Conservation (phyloP, 2,797 vertebrate genomes). For the Schizopygopsis malacanthus region DNA sequence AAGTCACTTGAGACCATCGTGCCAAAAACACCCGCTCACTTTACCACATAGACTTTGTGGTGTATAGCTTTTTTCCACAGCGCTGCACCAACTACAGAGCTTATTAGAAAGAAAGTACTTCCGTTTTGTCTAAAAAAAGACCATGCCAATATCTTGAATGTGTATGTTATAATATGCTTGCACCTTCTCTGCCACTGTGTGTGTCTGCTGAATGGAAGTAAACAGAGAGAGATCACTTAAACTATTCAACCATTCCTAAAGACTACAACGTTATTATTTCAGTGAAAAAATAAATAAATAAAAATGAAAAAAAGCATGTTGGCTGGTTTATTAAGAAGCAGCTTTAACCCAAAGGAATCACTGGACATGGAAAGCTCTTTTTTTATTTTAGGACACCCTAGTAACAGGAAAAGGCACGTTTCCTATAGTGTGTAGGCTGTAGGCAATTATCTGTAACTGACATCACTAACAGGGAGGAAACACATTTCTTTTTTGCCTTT, state of each 20-base stretch:
- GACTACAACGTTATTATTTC: not conserved
- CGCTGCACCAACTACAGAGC: not conserved
- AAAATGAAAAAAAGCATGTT: not conserved
- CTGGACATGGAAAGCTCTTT: not conserved
- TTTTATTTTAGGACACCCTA: constrained; percentile 42
- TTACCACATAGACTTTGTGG: not conserved
- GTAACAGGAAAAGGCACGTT: constrained; percentile 55
- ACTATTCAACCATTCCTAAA: not conserved
- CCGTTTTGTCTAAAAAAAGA: not conserved
- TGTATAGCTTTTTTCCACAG: not conserved
- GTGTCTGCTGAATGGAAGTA: not conserved
- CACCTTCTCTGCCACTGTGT: not conserved
- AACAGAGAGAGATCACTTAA: not conserved
- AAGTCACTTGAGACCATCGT: not conserved
- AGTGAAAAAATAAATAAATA: not conserved
- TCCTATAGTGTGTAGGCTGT: constrained; percentile 46
- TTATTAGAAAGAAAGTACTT: not conserved
- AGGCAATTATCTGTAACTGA: constrained; percentile 54
- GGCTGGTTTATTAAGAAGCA: constrained; percentile 9
- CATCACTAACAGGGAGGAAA: constrained; percentile 53
- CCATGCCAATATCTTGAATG: not conserved
- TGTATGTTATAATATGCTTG: not conserved
- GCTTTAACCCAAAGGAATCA: constrained; percentile 21
- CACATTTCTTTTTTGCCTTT: constrained; percentile 40
- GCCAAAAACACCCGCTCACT: not conserved